These are phyloP conservation scores for Peromyscus eremicus DNA, from an alignment of 2,797 vertebrate species.

Conservation along the genomic window DNA sequence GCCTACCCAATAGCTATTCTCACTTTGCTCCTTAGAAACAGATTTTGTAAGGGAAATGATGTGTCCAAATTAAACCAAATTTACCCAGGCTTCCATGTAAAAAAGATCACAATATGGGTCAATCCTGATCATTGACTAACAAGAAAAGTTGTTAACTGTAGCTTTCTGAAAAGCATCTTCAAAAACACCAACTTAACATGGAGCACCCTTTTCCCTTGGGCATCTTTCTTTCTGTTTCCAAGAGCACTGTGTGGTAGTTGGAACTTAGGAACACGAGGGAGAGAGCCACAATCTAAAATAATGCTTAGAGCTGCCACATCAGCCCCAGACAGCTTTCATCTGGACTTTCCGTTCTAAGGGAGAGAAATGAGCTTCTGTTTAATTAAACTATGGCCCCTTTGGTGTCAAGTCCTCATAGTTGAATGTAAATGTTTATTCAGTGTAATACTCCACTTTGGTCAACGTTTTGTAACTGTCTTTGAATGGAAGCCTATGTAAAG, in stretches of 20 bases:
- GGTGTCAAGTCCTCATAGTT: conserved; percentile 61
- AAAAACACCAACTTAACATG: neutral
- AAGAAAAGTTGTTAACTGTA: neutral
- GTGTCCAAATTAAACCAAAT: neutral
- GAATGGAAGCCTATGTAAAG: neutral
- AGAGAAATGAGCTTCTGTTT: conserved; percentile 53
- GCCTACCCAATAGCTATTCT: neutral
- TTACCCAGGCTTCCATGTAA: neutral
- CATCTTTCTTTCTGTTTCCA: conserved; percentile 4
- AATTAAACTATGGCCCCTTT: conserved; percentile 58
- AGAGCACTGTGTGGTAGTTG: neutral
- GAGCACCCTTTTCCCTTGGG: neutral
- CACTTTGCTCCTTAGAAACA: conserved; percentile 4
- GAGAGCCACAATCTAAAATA: neutral
- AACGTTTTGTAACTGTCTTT: conserved; percentile 51
- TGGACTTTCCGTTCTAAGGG: conserved; percentile 44
- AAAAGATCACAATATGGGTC: neutral
- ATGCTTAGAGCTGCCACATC: neutral
- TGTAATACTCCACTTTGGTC: conserved; percentile 47
- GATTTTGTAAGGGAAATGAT: conserved; percentile 28
- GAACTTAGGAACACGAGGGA: neutral
- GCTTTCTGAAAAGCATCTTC: conserved; percentile 21
- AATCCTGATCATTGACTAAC: neutral
- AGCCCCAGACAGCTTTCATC: conserved; percentile 7
- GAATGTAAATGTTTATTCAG: conserved; percentile 52